Evolutionary conservation across 53 echinoderm and acorn worm species (phyloP), one percentile per base, ranked within the genome.

Genomic region (Temnopleurus reevesii): DNA sequence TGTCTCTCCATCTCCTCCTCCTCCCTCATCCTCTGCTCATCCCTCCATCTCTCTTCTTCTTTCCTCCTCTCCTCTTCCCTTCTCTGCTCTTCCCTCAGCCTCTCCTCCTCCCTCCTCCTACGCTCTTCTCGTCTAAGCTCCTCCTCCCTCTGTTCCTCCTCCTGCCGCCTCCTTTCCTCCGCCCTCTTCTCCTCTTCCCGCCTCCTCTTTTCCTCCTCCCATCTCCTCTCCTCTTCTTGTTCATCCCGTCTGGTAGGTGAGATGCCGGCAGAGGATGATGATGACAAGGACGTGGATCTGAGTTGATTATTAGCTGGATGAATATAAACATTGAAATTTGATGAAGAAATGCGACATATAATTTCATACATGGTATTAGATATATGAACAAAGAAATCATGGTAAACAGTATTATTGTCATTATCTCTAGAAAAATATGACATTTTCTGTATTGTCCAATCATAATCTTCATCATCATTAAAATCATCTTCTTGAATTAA

Each of bases 31-130:
- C 24, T 44, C 45, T 84, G 59, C 21, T 55, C 34, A 30, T 84
- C 59, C 59, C 44, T 84, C 59, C 36, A 19, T 27, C 60, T 59
- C 45, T 84, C 45, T 1, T 84, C 84, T 36, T 81, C 55, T 34
- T 8, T 5, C 55, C 43, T 34, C 36, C 30, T 30, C 26, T 56
- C 59, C 7, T 84, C 59, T 45, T 60, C 60, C 8, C 30, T 76
- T 49, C 91, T 57, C 28, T 82, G 71, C 18, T 91, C 89, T 12
- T 91, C 93, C 23, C 89, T 89, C 44, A 53, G 41, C 29, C 81
- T 89, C 5, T 45, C 21, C 76, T 71, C 76, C 57, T 91, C 85
- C 2, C 71, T 85, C 25, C 83, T 84, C 18, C 83, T 90, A 9
- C 1, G 7, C 18, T 24, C 24, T 44, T n/a, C 8, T 28, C 56